Conservation (phyloP, 2,888 invertebrate species). For the Chirona hameri region DNA sequence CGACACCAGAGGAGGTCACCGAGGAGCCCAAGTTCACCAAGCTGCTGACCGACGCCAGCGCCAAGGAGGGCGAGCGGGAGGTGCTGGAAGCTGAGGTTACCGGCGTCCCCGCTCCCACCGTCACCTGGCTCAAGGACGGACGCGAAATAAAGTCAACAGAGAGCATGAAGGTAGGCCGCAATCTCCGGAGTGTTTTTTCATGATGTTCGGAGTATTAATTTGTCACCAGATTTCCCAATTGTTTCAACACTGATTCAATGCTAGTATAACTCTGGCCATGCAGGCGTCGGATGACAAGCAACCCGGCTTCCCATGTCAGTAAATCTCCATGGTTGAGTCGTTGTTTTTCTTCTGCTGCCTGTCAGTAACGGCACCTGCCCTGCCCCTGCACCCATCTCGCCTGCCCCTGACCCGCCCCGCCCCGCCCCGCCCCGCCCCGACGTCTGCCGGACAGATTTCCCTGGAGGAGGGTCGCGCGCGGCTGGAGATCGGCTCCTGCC, state of each 20-base stretch:
- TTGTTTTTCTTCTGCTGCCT: no score
- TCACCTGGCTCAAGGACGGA: conserved; percentile 56
- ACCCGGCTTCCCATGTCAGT: no score
- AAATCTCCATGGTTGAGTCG: no score
- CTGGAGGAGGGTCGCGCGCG: conserved; percentile 59
- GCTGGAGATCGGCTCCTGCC: conserved; percentile 58
- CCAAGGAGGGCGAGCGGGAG: conserved; percentile 66
- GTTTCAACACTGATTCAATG: no score
- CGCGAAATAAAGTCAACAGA: conserved; percentile 58
- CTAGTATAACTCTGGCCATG: no score
- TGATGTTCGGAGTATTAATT: no score
- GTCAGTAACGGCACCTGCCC: no score
- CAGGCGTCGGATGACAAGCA: no score
- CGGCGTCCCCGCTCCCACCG: conserved; percentile 63
- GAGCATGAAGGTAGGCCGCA: conserved; percentile 56
- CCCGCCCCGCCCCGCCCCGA: conserved; percentile 53
- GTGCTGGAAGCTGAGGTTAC: conserved; percentile 63
- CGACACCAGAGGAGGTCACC: conserved; percentile 43
- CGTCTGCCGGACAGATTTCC: conserved; percentile 54
- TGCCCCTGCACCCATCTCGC: no score
- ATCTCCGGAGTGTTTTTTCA: neutral
- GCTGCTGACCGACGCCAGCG: conserved; percentile 65
- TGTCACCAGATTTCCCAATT: no score
- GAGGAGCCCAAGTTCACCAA: conserved; percentile 63
- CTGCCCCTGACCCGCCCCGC: no score